These are phyloP conservation scores for Dascillus cervinus DNA, from an alignment of 2,888 invertebrate species.

Conservation along the genomic window DNA sequence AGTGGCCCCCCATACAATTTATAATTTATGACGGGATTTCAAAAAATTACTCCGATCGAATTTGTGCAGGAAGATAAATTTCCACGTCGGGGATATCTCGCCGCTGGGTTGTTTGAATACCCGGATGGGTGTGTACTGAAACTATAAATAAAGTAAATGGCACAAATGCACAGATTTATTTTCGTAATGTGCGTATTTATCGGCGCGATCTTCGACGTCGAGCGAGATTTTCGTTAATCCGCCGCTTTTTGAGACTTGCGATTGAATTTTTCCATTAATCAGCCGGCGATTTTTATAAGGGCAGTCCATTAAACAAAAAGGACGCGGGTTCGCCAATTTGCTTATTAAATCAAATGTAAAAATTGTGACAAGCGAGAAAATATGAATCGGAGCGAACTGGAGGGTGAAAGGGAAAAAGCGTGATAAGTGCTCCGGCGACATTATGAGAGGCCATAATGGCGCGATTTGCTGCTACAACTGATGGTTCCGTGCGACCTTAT, in stretches of 20 bases:
- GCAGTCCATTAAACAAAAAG: conserved; percentile 11
- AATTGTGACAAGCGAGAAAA: conserved; percentile 14
- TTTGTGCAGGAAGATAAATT: too few species aligned
- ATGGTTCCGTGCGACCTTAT: conserved; percentile 10
- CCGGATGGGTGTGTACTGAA: conserved; percentile 33
- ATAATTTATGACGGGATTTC: too few species aligned
- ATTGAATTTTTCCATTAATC: too few species aligned
- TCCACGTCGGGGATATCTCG: too few species aligned
- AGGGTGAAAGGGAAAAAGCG: conserved; percentile 11
- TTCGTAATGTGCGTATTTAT: too few species aligned
- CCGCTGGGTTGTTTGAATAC: conserved; percentile 17
- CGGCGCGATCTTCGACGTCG: too few species aligned
- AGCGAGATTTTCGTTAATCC: too few species aligned
- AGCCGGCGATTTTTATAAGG: too few species aligned
- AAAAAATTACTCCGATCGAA: too few species aligned
- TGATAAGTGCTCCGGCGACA: conserved; percentile 14
- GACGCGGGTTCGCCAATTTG: conserved; percentile 15
- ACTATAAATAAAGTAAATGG: conserved; percentile 38
- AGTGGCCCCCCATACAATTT: too few species aligned
- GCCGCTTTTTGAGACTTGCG: too few species aligned
- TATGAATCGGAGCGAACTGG: conserved; percentile 8
- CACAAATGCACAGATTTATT: too few species aligned
- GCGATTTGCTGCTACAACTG: conserved; percentile 11
- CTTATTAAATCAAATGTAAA: conserved; percentile 18
- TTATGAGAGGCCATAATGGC: conserved; percentile 15